These are phyloP conservation scores for Pithys albifrons DNA, from an alignment of 2,113 vertebrate genomes.

Conservation along the genomic window DNA sequence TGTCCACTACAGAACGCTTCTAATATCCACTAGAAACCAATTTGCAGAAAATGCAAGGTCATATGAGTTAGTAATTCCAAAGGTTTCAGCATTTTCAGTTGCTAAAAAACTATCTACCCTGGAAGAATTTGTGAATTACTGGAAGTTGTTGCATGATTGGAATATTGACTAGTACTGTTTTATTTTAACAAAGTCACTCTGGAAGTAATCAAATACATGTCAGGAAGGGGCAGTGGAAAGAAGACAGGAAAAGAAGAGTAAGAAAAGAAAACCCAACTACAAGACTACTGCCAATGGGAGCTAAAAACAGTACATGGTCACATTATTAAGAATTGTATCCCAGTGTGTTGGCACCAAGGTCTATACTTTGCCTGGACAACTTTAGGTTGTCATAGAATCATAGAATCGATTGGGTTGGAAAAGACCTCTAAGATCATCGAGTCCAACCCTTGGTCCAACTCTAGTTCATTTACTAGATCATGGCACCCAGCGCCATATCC, in stretches of 20 bases:
- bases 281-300: background rate
- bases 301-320: background rate
- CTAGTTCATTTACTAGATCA: too few relatives aligned
- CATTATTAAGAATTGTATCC: background rate
- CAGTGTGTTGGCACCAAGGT: background rate
- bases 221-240: background rate
- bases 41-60: background rate
- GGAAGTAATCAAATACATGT: background rate
- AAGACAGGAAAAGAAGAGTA: background rate
- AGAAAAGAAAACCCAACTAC: accelerated
- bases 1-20: background rate
- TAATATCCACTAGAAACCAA: background rate
- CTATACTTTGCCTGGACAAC: background rate
- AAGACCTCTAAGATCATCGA: too few relatives aligned
- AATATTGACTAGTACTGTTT: background rate
- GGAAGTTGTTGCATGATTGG: background rate
- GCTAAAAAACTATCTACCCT: background rate
- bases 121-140: background rate
- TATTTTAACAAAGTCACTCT: constrained; percentile 8
- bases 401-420: too few relatives aligned
- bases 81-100: background rate
- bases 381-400: background rate
- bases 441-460: too few relatives aligned
- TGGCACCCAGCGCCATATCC: too few relatives aligned
- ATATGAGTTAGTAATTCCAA: background rate